A percentile compares a stretch with the other conserved stretches of the same genome.
phyloP scores from a whole-genome alignment of 2,888 invertebrate species.

The Palloptera scutellata region DNA sequence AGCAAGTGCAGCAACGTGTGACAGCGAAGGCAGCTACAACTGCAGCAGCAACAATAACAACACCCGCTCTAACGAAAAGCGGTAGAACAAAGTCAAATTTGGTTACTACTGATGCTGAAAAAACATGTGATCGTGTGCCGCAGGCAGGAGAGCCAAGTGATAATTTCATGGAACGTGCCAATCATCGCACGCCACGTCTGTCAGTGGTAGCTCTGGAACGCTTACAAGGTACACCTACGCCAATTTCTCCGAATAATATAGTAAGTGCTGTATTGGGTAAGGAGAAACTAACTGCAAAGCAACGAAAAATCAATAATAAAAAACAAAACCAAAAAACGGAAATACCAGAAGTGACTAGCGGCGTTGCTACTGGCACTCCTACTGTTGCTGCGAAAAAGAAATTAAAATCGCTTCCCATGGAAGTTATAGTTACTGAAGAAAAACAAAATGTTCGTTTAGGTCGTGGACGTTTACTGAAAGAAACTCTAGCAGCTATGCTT shows the following conservation, averaged over 20 bases:
- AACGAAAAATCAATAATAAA: too few species aligned
- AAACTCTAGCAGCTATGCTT: too few species aligned
- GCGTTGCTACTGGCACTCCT: too few species aligned
- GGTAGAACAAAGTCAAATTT: not conserved
- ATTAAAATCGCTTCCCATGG: not conserved
- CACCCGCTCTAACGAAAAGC: not conserved
- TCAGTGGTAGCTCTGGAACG: slow-evolving; percentile 72
- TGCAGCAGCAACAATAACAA: not conserved
- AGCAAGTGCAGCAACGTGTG: slow-evolving; percentile 15
- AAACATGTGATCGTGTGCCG: slow-evolving; percentile 72
- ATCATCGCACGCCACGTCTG: slow-evolving; percentile 65
- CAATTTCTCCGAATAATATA: slow-evolving; percentile 5
- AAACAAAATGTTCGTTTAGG: too few species aligned
- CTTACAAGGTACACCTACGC: slow-evolving; percentile 65
- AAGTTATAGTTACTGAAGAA: not conserved
- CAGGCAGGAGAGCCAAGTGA: slow-evolving; percentile 74
- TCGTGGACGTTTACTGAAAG: too few species aligned
- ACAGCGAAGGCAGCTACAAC: not conserved
- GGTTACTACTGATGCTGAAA: slow-evolving; percentile 29
- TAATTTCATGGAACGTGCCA: slow-evolving; percentile 70
- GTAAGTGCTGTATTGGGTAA: too few species aligned
- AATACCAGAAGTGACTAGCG: too few species aligned
- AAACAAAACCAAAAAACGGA: too few species aligned
- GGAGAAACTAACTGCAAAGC: too few species aligned
- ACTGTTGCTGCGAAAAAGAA: not conserved